phyloP scores from a whole-genome alignment of 2,797 vertebrate species.

The Meriones psammophilus region DNA sequence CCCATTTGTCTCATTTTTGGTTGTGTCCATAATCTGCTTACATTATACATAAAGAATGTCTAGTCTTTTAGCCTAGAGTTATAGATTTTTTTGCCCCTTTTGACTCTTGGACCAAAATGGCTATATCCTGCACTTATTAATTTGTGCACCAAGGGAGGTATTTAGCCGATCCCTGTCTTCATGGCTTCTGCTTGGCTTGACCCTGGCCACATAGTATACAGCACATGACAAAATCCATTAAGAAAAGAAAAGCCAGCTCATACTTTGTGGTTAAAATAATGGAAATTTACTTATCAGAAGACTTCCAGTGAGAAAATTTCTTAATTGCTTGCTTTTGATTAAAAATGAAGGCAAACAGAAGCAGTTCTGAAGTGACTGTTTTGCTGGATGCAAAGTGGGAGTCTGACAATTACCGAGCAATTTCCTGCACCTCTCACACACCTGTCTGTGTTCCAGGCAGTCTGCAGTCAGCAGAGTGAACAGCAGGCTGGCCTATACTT shows the following conservation, averaged over 20 bases:
- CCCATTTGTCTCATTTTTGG: conserved; percentile 19
- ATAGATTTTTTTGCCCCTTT: conserved; percentile 40
- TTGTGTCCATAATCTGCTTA: conserved; percentile 11
- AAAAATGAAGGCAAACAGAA: conserved; percentile 71
- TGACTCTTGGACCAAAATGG: neutral
- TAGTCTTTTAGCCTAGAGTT: neutral
- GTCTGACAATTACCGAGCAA: conserved; percentile 48
- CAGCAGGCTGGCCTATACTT: neutral
- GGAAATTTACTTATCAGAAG: conserved; percentile 74
- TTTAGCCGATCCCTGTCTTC: conserved; percentile 16
- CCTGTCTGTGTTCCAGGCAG: conserved; percentile 58
- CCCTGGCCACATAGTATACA: conserved; percentile 4
- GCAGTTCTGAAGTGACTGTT: conserved; percentile 43
- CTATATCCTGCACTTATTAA: conserved; percentile 18
- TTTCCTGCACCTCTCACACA: conserved; percentile 30
- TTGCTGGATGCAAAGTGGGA: conserved; percentile 46
- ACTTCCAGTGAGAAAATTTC: conserved; percentile 66
- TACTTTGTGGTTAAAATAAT: conserved; percentile 70
- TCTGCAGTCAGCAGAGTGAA: conserved; percentile 17
- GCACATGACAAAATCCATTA: conserved; percentile 64
- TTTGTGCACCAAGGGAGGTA: neutral
- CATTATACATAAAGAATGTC: conserved; percentile 48
- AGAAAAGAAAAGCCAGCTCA: conserved; percentile 59
- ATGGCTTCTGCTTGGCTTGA: conserved; percentile 30
- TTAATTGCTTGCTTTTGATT: conserved; percentile 75